Percentiles rank a stretch among this genome's conserved stretches.
Conservation (phyloP, 53 echinoderm and acorn worm species). For the Luidia sarsii region DNA sequence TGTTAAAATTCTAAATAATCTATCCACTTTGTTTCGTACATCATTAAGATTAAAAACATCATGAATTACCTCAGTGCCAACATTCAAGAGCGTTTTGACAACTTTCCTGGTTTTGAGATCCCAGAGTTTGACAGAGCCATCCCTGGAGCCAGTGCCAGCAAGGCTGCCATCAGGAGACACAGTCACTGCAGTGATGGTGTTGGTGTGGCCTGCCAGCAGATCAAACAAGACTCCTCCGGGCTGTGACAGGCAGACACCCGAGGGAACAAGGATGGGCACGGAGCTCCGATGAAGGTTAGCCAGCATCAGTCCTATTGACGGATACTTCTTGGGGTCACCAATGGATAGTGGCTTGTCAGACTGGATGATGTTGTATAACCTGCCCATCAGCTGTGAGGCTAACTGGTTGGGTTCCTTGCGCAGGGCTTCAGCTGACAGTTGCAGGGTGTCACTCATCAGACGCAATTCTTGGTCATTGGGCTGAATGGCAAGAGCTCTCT, state of each 20-base stretch:
- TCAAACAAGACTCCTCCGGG: constrained; percentile 93
- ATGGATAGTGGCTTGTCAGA: constrained; percentile 82
- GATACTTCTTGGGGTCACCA: constrained; percentile 84
- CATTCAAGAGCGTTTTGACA: constrained; percentile 72
- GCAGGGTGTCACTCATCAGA: constrained; percentile 74
- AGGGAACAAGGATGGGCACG: constrained; percentile 78
- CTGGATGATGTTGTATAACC: constrained; percentile 69
- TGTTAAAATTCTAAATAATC: not conserved
- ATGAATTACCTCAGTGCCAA: constrained; percentile 62
- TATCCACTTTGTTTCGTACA: not conserved
- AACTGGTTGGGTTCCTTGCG: constrained; percentile 76
- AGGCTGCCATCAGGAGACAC: constrained; percentile 62
- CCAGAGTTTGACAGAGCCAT: constrained; percentile 85
- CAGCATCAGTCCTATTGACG: constrained; percentile 61
- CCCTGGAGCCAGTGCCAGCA: constrained; percentile 83
- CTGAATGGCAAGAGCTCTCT: constrained; percentile 77
- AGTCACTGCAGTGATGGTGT: constrained; percentile 84
- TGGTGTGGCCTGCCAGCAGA: constrained; percentile 87
- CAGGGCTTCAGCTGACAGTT: constrained; percentile 68
- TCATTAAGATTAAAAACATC: too few species aligned
- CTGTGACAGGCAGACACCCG: constrained; percentile 80
- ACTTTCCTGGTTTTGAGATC: constrained; percentile 85
- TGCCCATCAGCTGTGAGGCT: constrained; percentile 82
- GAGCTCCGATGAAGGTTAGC: constrained; percentile 58
- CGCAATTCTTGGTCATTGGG: constrained; percentile 81